Percentiles rank a stretch among this genome's conserved stretches.
phyloP scores from a whole-genome alignment of 1,140 invertebrate genomes.

The Drosophila repleta region DNA sequence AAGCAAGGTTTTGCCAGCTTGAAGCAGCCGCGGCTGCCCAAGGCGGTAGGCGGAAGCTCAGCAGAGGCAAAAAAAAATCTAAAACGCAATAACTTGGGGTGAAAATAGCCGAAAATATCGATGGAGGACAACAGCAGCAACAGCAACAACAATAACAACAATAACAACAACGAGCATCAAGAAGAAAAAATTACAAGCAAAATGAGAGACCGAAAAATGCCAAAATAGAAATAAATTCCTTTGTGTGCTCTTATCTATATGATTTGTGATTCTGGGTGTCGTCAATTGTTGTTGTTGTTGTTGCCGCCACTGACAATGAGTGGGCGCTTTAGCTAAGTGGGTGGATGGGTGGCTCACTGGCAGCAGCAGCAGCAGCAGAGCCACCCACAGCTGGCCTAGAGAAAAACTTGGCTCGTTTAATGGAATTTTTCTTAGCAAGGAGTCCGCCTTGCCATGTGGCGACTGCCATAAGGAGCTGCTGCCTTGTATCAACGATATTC shows the following conservation, averaged over 20 bases:
- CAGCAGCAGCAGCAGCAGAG: slow-evolving; percentile 33
- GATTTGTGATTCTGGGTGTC: slow-evolving; percentile 83
- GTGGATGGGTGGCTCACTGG: slow-evolving; percentile 27
- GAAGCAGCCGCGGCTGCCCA: slow-evolving; percentile 53
- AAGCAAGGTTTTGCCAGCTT: slow-evolving; percentile 34
- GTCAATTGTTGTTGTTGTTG: slow-evolving; percentile 77
- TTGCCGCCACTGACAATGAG: slow-evolving; percentile 64
- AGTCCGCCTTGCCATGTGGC: slow-evolving; percentile 43
- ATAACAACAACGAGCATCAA: slow-evolving; percentile 4
- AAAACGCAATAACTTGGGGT: slow-evolving; percentile 82
- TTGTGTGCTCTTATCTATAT: slow-evolving; percentile 84
- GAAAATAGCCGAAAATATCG: slow-evolving; percentile 82
- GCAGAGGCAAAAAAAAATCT: slow-evolving; percentile 63
- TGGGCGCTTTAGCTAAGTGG: slow-evolving; percentile 37
- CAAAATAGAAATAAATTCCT: slow-evolving; percentile 83
- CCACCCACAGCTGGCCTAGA: slow-evolving; percentile 8
- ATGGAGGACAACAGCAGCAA: slow-evolving; percentile 63
- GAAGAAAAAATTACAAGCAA: slow-evolving; percentile 64
- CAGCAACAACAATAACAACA: slow-evolving; percentile 34
- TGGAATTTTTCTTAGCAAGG: slow-evolving; percentile 51
- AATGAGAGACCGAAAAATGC: slow-evolving; percentile 68
- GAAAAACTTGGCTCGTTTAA: slow-evolving; percentile 44
- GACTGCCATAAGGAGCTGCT: slow-evolving; percentile 35
- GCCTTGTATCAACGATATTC: slow-evolving; percentile 67
- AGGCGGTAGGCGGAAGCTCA: slow-evolving; percentile 51